A percentile compares a stretch with the other conserved stretches of the same genome.
These are phyloP conservation scores for Hydropsyche betteni DNA, from an alignment of 2,888 invertebrate species.

Conservation along the genomic window DNA sequence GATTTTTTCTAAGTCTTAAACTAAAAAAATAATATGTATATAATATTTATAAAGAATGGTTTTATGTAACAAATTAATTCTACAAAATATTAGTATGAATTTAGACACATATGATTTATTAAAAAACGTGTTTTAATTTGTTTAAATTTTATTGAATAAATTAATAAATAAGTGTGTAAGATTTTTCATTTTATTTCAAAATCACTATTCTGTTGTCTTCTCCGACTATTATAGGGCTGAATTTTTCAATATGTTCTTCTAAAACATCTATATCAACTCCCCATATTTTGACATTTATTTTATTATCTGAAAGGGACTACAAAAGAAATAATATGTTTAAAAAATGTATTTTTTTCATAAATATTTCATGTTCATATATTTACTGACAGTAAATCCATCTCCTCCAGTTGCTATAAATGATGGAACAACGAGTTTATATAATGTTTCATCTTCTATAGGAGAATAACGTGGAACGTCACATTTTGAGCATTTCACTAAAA, in stretches of 20 bases:
- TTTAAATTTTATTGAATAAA: no score
- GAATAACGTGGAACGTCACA: slow-evolving; percentile 73
- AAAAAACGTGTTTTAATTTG: no score
- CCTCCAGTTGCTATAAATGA: slow-evolving; percentile 75
- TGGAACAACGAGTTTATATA: slow-evolving; percentile 71
- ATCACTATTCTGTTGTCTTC: slow-evolving; percentile 67
- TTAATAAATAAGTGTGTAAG: no score
- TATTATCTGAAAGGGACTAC: slow-evolving; percentile 64
- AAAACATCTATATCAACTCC: slow-evolving; percentile 67
- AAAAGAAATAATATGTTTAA: slow-evolving; percentile 51
- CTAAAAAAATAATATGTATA: no score
- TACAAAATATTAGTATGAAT: no score
- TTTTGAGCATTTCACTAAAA: slow-evolving; percentile 68
- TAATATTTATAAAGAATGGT: no score
- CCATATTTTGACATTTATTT: slow-evolving; percentile 63
- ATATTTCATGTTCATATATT: slow-evolving; percentile 55
- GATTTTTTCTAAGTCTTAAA: no score
- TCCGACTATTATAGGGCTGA: slow-evolving; percentile 63
- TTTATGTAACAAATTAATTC: no score
- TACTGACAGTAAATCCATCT: slow-evolving; percentile 70
- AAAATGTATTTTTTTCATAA: slow-evolving; percentile 47
- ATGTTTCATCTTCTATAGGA: slow-evolving; percentile 65
- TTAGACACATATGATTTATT: no score
- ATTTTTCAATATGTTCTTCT: slow-evolving; percentile 63
- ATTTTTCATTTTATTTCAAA: slow-evolving; percentile 54